Evolutionary conservation across 2,797 vertebrate genomes (phyloP), one percentile per base, ranked within the genome.

Genomic region (Gymnopithys bicolor): DNA sequence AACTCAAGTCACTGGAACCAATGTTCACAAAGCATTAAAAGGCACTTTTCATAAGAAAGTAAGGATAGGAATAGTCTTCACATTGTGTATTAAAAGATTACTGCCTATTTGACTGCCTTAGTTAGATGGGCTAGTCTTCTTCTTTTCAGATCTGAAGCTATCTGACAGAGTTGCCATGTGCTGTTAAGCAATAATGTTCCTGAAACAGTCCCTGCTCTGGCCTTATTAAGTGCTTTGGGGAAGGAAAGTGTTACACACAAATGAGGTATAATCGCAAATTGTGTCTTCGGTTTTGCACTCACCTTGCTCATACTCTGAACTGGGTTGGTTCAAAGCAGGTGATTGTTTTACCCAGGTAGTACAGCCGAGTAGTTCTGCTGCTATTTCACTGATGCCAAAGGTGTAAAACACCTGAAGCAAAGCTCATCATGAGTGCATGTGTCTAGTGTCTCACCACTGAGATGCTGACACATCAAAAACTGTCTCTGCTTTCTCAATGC

Each of bases 381-480:
- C 30, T 37, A 1, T 51, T 58, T 69, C 53, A 24, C 63, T 66
- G 84, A 62, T 84, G 45, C 33, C 35, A 45, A 55, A n/a, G 41
- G 32, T 46, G 21, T 1, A 4, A 75, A 83, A 33, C 17, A 30
- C 39, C 19, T 10, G 68, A 78, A 92, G 33, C 25, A 77, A 64
- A 91, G 52, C 69, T 73, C 33, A 33, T 68, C 2, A 0, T 12
- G 49, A 60, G 28, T 12, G 32, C 74, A 3, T 7, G 45, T 58
- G 78, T 17, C 43, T 64, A 19, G 3, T 48, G 11, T 64, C 23
- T 71, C 73, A 86, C 35, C 39, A 5, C 30, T 68, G 69, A 93
- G 53, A 27, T 10, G 62, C 71, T 95, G 92, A 89, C 73, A 63
- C 76, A 93, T 89, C 71, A 96, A 91, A 89, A 89, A 10, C n/a